Base-by-base conservation (phyloP, 2,113 vertebrate genomes). In the Athene cunicularia region DNA sequence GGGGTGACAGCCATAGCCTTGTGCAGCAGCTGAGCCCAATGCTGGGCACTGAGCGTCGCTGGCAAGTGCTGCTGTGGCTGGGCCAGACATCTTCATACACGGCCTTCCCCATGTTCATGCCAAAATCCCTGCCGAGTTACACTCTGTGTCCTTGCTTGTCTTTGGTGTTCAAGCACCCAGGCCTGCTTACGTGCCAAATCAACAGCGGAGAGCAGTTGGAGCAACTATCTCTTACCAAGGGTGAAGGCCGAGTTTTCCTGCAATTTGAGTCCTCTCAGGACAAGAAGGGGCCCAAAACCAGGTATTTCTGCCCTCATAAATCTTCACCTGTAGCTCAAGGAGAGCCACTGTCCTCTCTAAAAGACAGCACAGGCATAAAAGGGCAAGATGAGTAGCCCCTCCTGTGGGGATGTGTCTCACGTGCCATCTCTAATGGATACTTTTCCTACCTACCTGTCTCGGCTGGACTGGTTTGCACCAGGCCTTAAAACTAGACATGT, bases 11-110 rank as follows among this genome's bases (percentile, higher is more conserved):
- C 74, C 41, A 1, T 10, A 28, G 60, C 55, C 47, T 58, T 5
- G 26, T 22, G 60, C 77, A 77, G 88, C 73, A 66, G 64, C 45
- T 0, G 0, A 43, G 55, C 45, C 0, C 0, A 49, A 28, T 13
- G 37, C 41, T 4, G 4, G 52, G 71, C 56, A 50, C 47, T 2
- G 2, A 77, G 43, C 1, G 0, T 27, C 0, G 0, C 70, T 90
- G 82, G 68, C 73, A 86, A 89, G 27, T 6, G 20, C 73, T 55
- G 39, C 8, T 2, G 30, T 3, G 2, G n/a, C 56, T 45, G 60
- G 74, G 79, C 86, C 75, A 83, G 91, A 70, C 81, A 9, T 47
- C 45, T 41, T 13, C 41, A 47, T 67, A 43, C 83, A 30, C 2
- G 19, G 58, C 17, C 73, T 94, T 92, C 77, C 58, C 56, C 28